Percentiles rank a stretch among this genome's conserved stretches.
phyloP scores from a whole-genome alignment of 2,888 invertebrate species.

The Zaprionus lineosus region DNA sequence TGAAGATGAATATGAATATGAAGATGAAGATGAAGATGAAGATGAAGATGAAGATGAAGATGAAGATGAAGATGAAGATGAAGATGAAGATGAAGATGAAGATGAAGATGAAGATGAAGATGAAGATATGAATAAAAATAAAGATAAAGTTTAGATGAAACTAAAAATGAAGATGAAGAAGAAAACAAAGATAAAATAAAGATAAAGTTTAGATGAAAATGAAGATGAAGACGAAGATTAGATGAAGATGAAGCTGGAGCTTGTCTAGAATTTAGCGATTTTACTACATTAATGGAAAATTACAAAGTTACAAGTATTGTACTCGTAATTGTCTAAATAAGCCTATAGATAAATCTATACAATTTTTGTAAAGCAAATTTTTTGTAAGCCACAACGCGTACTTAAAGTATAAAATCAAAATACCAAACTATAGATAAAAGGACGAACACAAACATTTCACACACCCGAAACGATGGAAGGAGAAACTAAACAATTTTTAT shows the following conservation, averaged over 20 bases:
- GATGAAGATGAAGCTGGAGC: slow-evolving; percentile 8
- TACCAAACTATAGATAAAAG: not conserved
- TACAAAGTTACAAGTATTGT: slow-evolving; percentile 38
- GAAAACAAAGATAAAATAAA: slow-evolving; percentile 30
- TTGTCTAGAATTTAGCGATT: slow-evolving; percentile 49
- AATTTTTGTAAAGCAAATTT: slow-evolving; percentile 36
- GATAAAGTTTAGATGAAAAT: slow-evolving; percentile 28
- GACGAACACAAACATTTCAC: not conserved
- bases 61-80: too few species aligned
- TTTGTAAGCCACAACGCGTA: slow-evolving; percentile 37
- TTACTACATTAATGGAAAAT: slow-evolving; percentile 59
- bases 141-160: too few species aligned
- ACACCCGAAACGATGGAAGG: not conserved
- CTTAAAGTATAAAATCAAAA: slow-evolving; percentile 43
- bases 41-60: too few species aligned
- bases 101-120: too few species aligned
- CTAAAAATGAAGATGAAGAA: too few species aligned
- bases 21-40: too few species aligned
- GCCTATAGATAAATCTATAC: slow-evolving; percentile 30
- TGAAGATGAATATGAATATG: too few species aligned
- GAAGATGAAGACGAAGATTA: not conserved
- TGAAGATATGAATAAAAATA: too few species aligned
- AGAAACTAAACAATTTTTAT: slow-evolving; percentile 37
- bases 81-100: too few species aligned
- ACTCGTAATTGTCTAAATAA: slow-evolving; percentile 47